These are phyloP conservation scores for Lasioglossum villosulum DNA, from an alignment of 2,888 invertebrate genomes.

Conservation along the genomic window DNA sequence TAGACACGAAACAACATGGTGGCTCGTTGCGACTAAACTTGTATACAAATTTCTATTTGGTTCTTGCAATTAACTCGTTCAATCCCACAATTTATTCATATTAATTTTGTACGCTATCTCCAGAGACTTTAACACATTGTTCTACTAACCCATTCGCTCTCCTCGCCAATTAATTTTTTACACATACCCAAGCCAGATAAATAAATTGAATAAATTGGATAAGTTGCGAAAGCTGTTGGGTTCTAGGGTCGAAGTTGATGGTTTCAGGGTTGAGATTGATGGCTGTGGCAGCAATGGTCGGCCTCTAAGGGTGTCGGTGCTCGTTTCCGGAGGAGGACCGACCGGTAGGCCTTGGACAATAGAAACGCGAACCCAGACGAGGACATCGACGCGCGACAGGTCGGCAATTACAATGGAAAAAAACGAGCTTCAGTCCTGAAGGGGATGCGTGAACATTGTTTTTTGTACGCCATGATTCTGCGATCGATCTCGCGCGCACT, in stretches of 20 bases:
- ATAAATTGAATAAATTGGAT: too few relatives aligned
- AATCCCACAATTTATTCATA: too few relatives aligned
- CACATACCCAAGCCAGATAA: too few relatives aligned
- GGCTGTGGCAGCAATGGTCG: neutral
- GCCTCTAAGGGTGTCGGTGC: neutral
- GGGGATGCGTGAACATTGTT: conserved; percentile 54
- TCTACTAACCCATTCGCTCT: neutral
- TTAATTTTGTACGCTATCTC: too few relatives aligned
- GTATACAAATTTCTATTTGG: too few relatives aligned
- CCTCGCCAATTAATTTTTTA: too few relatives aligned
- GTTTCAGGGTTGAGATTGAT: neutral
- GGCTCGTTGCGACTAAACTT: too few relatives aligned
- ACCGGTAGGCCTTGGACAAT: conserved; percentile 71
- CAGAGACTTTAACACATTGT: too few relatives aligned
- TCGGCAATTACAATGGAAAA: conserved; percentile 51
- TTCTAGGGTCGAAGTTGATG: neutral
- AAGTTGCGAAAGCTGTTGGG: neutral
- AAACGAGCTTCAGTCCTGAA: conserved; percentile 58
- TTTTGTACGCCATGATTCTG: neutral
- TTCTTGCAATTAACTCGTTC: too few relatives aligned
- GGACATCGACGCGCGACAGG: conserved; percentile 55
- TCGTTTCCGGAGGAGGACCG: conserved; percentile 14
- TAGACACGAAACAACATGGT: neutral
- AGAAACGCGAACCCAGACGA: conserved; percentile 61
- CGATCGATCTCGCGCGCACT: conserved; percentile 1